Evolutionary conservation across 1,140 invertebrate species (phyloP).

Genomic region (Drosophila miranda): DNA sequence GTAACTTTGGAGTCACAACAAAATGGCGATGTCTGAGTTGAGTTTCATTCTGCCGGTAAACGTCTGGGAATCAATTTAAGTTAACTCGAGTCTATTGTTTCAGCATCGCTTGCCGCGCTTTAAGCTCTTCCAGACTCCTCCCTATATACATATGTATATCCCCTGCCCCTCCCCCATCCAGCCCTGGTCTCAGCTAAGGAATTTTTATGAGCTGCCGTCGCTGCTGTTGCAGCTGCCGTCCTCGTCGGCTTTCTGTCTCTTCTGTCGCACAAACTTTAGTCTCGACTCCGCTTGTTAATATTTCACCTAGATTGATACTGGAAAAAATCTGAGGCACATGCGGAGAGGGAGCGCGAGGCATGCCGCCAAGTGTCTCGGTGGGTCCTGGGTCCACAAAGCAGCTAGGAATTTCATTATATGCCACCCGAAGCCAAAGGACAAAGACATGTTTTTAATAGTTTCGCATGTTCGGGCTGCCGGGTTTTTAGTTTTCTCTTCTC

Average conservation of each 20-base stretch:
- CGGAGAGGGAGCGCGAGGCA: slow-evolving; percentile 5
- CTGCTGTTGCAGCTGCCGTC: slow-evolving; percentile 23
- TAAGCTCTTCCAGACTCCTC: slow-evolving; percentile 24
- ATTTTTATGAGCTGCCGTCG: slow-evolving; percentile 72
- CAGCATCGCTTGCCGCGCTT: slow-evolving; percentile 54
- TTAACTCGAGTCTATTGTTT: slow-evolving; percentile 79
- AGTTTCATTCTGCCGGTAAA: slow-evolving; percentile 56
- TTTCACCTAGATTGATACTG: slow-evolving; percentile 78
- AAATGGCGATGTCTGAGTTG: slow-evolving; percentile 32
- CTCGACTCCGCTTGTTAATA: slow-evolving; percentile 68
- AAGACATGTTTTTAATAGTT: slow-evolving; percentile 80
- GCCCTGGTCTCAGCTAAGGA: slow-evolving; percentile 45
- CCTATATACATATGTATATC: neutral
- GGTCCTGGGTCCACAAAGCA: slow-evolving; percentile 29
- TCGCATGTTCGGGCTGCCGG: slow-evolving; percentile 67
- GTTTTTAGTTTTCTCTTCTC: slow-evolving; percentile 12
- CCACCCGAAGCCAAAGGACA: slow-evolving; percentile 74
- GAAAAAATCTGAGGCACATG: slow-evolving; percentile 20
- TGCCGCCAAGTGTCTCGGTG: slow-evolving; percentile 50
- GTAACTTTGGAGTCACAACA: slow-evolving; percentile 56
- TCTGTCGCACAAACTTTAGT: slow-evolving; percentile 47
- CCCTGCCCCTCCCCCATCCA: neutral
- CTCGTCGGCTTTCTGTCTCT: slow-evolving; percentile 26
- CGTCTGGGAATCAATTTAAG: slow-evolving; percentile 79
- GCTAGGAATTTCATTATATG: slow-evolving; percentile 75